A percentile compares a stretch with the other conserved stretches of the same genome.
Evolutionary conservation across 2,113 vertebrate genomes (phyloP).

Genomic region (Canis aureus): DNA sequence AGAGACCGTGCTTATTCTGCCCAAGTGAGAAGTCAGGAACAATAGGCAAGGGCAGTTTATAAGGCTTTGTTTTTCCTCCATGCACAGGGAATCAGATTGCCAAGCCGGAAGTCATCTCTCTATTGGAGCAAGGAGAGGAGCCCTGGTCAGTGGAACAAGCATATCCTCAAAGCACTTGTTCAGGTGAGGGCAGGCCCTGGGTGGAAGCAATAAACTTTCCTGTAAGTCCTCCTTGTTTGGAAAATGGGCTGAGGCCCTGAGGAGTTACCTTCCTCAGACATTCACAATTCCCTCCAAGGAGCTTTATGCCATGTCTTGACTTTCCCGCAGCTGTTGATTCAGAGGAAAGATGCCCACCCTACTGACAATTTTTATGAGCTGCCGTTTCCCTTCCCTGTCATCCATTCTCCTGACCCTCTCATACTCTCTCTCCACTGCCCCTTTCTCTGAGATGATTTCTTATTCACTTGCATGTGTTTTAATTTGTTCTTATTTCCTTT

Average conservation of each 20-base stretch:
- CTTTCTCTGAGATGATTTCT: not conserved
- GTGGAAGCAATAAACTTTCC: not conserved
- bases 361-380: not conserved
- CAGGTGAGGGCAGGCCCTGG: slow-evolving; percentile 70
- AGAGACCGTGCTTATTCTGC: not conserved
- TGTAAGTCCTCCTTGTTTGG: not conserved
- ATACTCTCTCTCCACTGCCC: not conserved
- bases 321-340: not conserved
- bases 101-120: slow-evolving; percentile 78
- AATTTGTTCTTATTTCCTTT: not conserved
- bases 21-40: not conserved
- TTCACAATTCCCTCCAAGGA: not conserved
- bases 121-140: slow-evolving; percentile 79
- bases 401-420: not conserved
- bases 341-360: not conserved
- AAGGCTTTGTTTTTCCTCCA: not conserved
- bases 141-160: slow-evolving; percentile 52
- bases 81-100: slow-evolving; percentile 57
- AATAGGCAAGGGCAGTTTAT: not conserved
- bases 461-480: not conserved
- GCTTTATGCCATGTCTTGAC: not conserved
- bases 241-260: not conserved
- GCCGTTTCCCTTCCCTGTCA: not conserved
- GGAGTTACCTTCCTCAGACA: not conserved
- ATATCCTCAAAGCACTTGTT: not conserved